These are phyloP conservation scores for Turritopsis dohrnii DNA, from an alignment of 30 jellyfish, hydroid and myxozoan genomes.

Conservation along the genomic window DNA sequence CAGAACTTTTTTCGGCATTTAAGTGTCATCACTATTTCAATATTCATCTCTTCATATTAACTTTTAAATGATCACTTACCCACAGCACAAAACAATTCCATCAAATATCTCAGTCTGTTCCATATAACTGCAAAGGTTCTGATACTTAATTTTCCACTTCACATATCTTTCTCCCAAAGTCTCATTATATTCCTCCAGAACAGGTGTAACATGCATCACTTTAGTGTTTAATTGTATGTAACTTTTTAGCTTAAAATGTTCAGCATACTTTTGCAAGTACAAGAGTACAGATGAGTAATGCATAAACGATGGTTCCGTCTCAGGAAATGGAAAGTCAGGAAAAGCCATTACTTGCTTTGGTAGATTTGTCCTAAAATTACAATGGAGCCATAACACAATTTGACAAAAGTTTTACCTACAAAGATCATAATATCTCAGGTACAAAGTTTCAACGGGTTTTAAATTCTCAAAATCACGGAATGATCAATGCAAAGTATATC, in stretches of 20 bases:
- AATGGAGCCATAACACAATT: background rate
- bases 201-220: slow-evolving; percentile 45
- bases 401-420: too few relatives aligned
- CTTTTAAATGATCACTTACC: slow-evolving; percentile 58
- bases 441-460: background rate
- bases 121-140: background rate
- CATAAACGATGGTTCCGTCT: slow-evolving; percentile 25
- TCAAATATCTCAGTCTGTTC: slow-evolving; percentile 16
- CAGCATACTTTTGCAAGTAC: slow-evolving; percentile 43
- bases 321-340: slow-evolving; percentile 3
- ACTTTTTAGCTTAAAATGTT: slow-evolving; percentile 26
- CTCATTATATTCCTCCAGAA: slow-evolving; percentile 12
- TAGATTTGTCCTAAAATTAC: slow-evolving; percentile 48
- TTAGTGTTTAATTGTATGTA: slow-evolving; percentile 28
- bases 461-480: too few relatives aligned
- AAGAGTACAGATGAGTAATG: slow-evolving; percentile 38
- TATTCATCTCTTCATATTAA: too few relatives aligned
- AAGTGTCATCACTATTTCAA: too few relatives aligned
- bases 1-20: too few relatives aligned
- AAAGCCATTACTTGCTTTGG: slow-evolving; percentile 61
- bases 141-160: background rate
- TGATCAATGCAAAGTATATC: too few relatives aligned
- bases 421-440: too few relatives aligned
- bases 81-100: slow-evolving; percentile 73
- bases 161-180: background rate